A percentile compares a stretch with the other conserved stretches of the same genome.
Conservation (phyloP, 1,140 invertebrate genomes). For the Zaprionus davidi region DNA sequence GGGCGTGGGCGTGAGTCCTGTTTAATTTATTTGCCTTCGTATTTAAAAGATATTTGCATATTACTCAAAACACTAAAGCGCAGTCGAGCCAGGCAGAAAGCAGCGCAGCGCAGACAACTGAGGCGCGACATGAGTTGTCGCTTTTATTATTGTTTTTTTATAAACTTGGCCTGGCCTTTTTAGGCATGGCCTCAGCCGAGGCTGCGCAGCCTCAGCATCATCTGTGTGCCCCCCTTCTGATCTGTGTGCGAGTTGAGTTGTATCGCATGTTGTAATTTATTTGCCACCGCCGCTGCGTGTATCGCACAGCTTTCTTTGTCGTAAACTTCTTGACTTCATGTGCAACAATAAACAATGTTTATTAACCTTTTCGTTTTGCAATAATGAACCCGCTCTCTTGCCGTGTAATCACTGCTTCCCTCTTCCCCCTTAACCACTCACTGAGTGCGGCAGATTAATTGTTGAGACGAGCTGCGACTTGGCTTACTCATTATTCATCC, state of each 20-base stretch:
- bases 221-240: constrained; percentile 10
- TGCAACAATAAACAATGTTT: constrained; percentile 69
- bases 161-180: constrained; percentile 74
- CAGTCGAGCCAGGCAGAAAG: neutral
- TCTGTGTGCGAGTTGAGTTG: constrained; percentile 60
- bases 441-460: constrained; percentile 67
- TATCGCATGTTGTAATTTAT: constrained; percentile 69
- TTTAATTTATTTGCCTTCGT: constrained; percentile 72
- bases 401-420: constrained; percentile 45
- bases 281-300: constrained; percentile 54
- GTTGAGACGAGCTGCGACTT: constrained; percentile 46
- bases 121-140: constrained; percentile 65
- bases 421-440: no score
- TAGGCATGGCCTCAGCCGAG: constrained; percentile 54
- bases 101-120: constrained; percentile 32
- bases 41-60: constrained; percentile 78
- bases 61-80: constrained; percentile 69
- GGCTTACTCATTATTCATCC: constrained; percentile 63
- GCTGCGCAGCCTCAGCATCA: constrained; percentile 44
- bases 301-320: constrained; percentile 71
- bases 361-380: constrained; percentile 77
- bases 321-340: constrained; percentile 74
- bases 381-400: constrained; percentile 61
- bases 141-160: constrained; percentile 78
- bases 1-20: constrained; percentile 55